Evolutionary conservation across 2,113 vertebrate genomes (phyloP), one percentile per base, ranked within the genome.

Genomic region (Perognathus longimembris): DNA sequence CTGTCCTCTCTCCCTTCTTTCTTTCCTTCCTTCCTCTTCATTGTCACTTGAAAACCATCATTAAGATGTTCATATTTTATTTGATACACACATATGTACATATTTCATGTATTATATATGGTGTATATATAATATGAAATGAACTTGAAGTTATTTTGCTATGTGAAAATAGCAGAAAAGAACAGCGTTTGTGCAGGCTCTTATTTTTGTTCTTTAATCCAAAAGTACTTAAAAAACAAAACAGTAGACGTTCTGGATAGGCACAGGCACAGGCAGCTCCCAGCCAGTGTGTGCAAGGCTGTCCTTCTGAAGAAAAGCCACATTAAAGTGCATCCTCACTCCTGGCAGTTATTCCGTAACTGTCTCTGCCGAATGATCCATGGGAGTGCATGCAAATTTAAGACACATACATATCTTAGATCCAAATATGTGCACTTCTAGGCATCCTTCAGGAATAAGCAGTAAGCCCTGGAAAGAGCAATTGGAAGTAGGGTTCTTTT

Each of bases 211-310:
- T 77, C 85, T 14, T 71, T n/a, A 79, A 84, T 70, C 18, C 34
- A 73, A 66, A n/a, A 45, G 9, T 12, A 45, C 45, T 45, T 45
- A 45, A 76, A 32, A 15, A 59, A 45, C 11, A 73, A 83, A 82
- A 82, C 38, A 8, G 20, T 11, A 3, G n/a, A 70, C 26, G 22
- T 20, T 70, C 14, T 38, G 36, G 32, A 76, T 45, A 15, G 24
- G 7, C n/a, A 1, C 21, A 59, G 34, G 32, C 30, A 18, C 22
- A 30, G 69, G 38, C 15, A 11, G 32, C 4, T 6, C 36, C 26
- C 1, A 64, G 7, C 30, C 15, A 26, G 26, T 6, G 20, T 17
- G 1, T 3, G 0, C 1, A 0, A 7, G n/a, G 30, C 76, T 14
- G 9, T 45, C 18, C 42, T 28, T n/a, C 21, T 30, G 0, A 30